Evolutionary conservation across 2,888 invertebrate species (phyloP).

Genomic region (Boloria selene): DNA sequence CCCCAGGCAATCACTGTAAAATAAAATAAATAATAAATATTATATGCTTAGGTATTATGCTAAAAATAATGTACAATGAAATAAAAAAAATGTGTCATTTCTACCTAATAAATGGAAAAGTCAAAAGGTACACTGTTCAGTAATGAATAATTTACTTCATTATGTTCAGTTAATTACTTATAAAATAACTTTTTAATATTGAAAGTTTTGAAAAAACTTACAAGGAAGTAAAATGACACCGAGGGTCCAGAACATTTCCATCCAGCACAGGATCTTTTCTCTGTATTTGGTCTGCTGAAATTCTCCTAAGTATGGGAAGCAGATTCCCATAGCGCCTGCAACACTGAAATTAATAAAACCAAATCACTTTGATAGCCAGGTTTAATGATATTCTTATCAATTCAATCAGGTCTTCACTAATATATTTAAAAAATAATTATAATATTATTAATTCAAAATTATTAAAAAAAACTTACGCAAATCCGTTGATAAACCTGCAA

Average conservation of each 20-base stretch:
- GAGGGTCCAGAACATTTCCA: conserved; percentile 93
- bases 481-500: conserved; percentile 89
- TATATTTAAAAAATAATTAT: too few relatives aligned
- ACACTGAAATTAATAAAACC: conserved; percentile 74
- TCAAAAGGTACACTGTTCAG: too few relatives aligned
- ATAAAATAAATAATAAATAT: neutral
- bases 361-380: too few relatives aligned
- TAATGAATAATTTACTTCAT: too few relatives aligned
- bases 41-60: neutral
- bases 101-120: too few relatives aligned
- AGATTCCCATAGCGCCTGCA: conserved; percentile 91
- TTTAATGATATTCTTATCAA: neutral
- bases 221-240: conserved; percentile 89
- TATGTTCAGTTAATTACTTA: too few relatives aligned
- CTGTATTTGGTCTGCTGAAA: conserved; percentile 90
- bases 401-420: too few relatives aligned
- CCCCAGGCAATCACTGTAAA: conserved; percentile 88
- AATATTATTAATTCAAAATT: too few relatives aligned
- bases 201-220: conserved; percentile 58
- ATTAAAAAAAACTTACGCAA: conserved; percentile 84
- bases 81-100: too few relatives aligned
- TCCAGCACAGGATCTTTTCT: conserved; percentile 91
- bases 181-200: too few relatives aligned
- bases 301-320: conserved; percentile 91
- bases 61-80: neutral